Evolutionary conservation across 2,888 invertebrate genomes (phyloP).

Genomic region (Philhelius pedissequus): DNA sequence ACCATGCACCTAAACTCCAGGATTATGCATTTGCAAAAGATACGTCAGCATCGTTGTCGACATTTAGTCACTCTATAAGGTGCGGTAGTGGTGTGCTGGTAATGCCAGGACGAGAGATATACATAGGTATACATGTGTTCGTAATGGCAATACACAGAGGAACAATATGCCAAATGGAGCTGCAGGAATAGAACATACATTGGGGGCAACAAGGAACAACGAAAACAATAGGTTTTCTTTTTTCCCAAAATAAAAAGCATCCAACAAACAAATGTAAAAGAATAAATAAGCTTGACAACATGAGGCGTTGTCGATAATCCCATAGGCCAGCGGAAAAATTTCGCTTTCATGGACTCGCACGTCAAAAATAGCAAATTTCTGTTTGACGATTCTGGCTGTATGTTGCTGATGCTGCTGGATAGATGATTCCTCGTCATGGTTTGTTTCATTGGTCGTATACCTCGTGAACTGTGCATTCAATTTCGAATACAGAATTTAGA

Average conservation of each 20-base stretch:
- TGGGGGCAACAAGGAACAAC: background rate
- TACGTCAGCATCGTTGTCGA: background rate
- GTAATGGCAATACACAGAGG: background rate
- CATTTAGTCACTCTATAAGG: background rate
- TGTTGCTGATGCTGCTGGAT: background rate
- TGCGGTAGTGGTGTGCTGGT: background rate
- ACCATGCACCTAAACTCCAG: no score
- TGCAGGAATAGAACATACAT: background rate
- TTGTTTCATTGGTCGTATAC: background rate
- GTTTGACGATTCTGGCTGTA: conserved; percentile 5
- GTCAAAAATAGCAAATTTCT: conserved; percentile 37
- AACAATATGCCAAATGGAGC: conserved; percentile 11
- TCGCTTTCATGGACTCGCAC: conserved; percentile 17
- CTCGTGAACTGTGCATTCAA: background rate
- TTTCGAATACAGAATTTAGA: conserved; percentile 26
- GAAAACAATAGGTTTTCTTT: background rate
- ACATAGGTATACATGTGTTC: no score
- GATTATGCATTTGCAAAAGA: background rate
- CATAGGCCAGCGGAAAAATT: conserved; percentile 12
- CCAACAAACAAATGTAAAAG: background rate
- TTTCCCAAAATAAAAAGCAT: background rate
- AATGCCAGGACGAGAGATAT: conserved; percentile 5
- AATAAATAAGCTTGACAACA: conserved; percentile 42
- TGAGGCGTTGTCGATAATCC: background rate
- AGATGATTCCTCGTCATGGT: background rate